Base-by-base conservation (phyloP, 2,797 vertebrate species). In the Clarias pachynema region DNA sequence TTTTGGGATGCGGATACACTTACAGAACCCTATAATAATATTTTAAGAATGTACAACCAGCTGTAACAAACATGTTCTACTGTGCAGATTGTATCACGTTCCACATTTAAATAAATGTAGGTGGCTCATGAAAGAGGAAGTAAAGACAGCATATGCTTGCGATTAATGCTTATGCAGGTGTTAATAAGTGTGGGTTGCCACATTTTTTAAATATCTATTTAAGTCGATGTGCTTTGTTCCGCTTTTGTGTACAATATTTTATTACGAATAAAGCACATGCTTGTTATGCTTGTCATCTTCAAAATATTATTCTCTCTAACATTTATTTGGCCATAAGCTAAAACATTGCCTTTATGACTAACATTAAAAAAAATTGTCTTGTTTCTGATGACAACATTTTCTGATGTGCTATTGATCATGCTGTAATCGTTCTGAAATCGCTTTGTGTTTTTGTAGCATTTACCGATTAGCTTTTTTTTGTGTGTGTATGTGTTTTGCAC, bases 151-250 rank as follows among this genome's bases (percentile, higher is more conserved):
- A 74, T 63, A 37, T 44, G 10, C n/a, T 72, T 82, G 70, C 31
- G 16, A 53, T 82, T 86, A 56, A 60, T 69, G 22, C 49, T 44
- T 18, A 7, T 53, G 86, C 89, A 91, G 85, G 80, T 92, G 90
- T 77, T 86, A 83, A 22, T 87, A n/a, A 44, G 44, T 34, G 78
- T 81, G 82, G 62, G 44, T 83, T 29, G 69, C 22, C 72, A 56
- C 1, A 88, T 92, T 90, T 91, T 89, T 79, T 89, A 88, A 86
- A 79, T 63, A 29, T 59, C 84, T 93, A 91, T 93, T 89, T 92
- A 87, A 24, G 81, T 89, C 65, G 81, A 37, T 31, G 0, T 89
- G 49, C 85, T 84, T 91, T 89, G 89, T 94, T 93, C 90, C 93
- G 4, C 90, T 87, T 94, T 92, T 92, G 65, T 86, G n/a, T 73